Percentiles rank a stretch among this genome's conserved stretches.
Evolutionary conservation across 2,888 invertebrate genomes (phyloP).

Genomic region (Phaedon cochleariae): DNA sequence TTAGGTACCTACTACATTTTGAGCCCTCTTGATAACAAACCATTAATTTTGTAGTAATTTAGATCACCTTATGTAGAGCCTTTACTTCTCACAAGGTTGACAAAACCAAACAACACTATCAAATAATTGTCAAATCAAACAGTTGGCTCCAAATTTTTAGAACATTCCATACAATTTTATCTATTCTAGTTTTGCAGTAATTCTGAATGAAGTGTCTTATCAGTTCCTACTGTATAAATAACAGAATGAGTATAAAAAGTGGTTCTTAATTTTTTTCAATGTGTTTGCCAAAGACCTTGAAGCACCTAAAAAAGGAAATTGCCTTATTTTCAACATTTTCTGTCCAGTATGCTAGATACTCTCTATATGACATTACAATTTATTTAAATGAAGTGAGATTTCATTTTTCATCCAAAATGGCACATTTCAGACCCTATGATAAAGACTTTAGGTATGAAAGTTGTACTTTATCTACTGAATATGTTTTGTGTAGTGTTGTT

Average conservation of each 20-base stretch:
- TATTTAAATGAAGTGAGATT: slow-evolving; percentile 44
- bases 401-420: slow-evolving; percentile 45
- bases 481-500: slow-evolving; percentile 16
- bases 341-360: slow-evolving; percentile 7
- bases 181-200: no score
- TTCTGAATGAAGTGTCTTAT: background rate
- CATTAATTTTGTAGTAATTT: no score
- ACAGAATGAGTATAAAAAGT: background rate
- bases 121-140: no score
- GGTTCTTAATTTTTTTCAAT: background rate
- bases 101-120: no score
- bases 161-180: no score
- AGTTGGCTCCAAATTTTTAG: no score
- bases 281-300: background rate
- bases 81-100: no score
- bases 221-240: background rate
- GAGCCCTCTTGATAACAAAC: no score
- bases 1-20: no score
- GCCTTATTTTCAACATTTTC: background rate
- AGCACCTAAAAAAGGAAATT: background rate
- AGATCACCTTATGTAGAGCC: no score
- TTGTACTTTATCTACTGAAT: background rate
- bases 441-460: slow-evolving; percentile 49
- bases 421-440: slow-evolving; percentile 54
- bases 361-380: slow-evolving; percentile 28